Conservation (phyloP, 2,888 invertebrate species). For the Ommatoiulus sabulosus region DNA sequence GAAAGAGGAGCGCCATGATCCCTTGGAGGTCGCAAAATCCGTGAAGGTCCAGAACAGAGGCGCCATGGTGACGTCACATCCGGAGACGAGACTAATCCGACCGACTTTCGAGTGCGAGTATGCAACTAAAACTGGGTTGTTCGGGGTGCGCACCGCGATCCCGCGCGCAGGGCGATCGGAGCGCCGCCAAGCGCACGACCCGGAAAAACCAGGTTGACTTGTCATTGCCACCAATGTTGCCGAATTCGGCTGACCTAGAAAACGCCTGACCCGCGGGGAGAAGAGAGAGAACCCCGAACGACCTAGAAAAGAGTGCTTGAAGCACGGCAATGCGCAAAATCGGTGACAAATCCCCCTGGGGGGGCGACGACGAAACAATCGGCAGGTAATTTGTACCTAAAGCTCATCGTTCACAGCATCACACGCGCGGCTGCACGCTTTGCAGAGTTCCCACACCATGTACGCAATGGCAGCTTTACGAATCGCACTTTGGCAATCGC, state of each 20-base stretch:
- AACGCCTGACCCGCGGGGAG: background rate
- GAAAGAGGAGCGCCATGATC: background rate
- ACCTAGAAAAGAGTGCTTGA: background rate
- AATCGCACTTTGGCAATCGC: too few species aligned
- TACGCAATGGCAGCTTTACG: too few species aligned
- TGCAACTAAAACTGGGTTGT: background rate
- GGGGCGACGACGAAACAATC: background rate
- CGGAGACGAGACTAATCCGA: background rate
- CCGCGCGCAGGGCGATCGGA: too few species aligned
- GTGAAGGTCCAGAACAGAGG: background rate
- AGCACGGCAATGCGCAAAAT: too few species aligned
- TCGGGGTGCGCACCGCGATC: too few species aligned
- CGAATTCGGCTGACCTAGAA: background rate
- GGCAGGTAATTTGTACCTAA: background rate
- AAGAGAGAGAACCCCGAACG: background rate
- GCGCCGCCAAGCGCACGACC: too few species aligned
- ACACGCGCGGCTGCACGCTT: too few species aligned
- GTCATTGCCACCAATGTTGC: background rate
- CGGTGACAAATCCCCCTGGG: background rate
- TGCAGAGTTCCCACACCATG: too few species aligned
- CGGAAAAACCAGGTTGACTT: background rate
- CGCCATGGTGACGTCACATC: background rate
- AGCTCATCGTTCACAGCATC: too few species aligned
- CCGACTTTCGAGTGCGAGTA: background rate
- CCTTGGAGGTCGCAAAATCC: background rate